These are phyloP conservation scores for Pampusana beccarii DNA, from an alignment of 2,113 vertebrate species.

Conservation along the genomic window DNA sequence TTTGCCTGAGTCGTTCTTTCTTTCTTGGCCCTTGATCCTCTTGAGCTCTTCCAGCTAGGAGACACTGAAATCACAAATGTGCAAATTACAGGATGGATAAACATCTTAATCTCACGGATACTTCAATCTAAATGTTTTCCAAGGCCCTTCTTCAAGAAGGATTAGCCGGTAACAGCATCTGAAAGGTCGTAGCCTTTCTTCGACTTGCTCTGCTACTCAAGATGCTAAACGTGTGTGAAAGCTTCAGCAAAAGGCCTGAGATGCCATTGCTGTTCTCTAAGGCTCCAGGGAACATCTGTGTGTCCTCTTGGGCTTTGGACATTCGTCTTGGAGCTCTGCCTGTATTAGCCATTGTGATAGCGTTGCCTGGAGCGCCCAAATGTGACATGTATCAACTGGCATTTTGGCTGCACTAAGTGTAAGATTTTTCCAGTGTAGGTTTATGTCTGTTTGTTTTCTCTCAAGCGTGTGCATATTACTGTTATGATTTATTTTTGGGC, in stretches of 20 bases:
- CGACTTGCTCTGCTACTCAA: not conserved
- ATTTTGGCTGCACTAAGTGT: constrained; percentile 53
- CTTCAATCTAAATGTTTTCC: constrained; percentile 37
- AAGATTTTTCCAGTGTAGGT: constrained; percentile 61
- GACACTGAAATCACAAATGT: not conserved
- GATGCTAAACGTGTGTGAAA: constrained; percentile 16
- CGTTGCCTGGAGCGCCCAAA: constrained; percentile 29
- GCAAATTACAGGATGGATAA: constrained; percentile 34
- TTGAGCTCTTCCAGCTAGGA: constrained; percentile 7
- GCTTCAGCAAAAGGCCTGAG: constrained; percentile 48
- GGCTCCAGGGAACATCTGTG: constrained; percentile 21
- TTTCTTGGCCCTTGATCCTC: constrained; percentile 3
- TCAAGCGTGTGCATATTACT: constrained; percentile 7
- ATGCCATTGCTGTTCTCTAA: constrained; percentile 22
- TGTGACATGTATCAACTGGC: constrained; percentile 53
- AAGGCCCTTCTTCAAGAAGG: constrained; percentile 15
- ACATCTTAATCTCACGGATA: constrained; percentile 51
- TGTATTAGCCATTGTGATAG: constrained; percentile 62
- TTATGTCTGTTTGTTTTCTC: not conserved
- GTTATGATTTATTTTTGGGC: constrained; percentile 55
- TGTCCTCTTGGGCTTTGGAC: constrained; percentile 38
- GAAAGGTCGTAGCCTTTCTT: constrained; percentile 16
- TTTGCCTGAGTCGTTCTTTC: not conserved
- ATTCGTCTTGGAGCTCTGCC: constrained; percentile 38
- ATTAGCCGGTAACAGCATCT: not conserved